Conservation (phyloP, 1,140 invertebrate genomes). For the Matsumurasca onukii region DNA sequence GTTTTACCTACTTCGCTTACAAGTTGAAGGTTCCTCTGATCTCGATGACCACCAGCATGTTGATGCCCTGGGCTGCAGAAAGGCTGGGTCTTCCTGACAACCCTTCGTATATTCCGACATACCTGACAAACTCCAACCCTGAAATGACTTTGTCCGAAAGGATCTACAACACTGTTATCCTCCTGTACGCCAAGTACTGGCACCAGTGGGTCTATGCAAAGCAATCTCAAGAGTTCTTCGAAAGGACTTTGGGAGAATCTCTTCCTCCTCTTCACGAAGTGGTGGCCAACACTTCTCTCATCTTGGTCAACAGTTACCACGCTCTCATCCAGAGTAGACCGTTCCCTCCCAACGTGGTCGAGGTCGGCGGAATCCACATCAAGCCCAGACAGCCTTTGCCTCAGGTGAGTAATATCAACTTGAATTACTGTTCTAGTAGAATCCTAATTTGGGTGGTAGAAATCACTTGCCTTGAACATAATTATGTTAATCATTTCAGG, state of each 20-base stretch:
- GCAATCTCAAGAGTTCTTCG: background rate
- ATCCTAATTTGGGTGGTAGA: too few species aligned
- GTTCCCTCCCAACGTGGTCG: slow-evolving; percentile 42
- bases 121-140: background rate
- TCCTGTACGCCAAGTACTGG: slow-evolving; percentile 1
- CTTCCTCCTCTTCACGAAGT: slow-evolving; percentile 52
- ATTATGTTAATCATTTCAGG: slow-evolving; percentile 32
- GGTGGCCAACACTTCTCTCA: slow-evolving; percentile 57
- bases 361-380: slow-evolving; percentile 47
- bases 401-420: slow-evolving; percentile 39
- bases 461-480: background rate
- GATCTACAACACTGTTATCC: slow-evolving; percentile 8
- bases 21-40: slow-evolving; percentile 60
- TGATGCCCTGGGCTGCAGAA: slow-evolving; percentile 61
- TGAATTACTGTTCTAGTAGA: too few species aligned
- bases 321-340: slow-evolving; percentile 40
- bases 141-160: slow-evolving; percentile 20
- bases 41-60: slow-evolving; percentile 53
- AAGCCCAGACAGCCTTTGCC: slow-evolving; percentile 40
- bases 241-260: background rate
- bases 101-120: slow-evolving; percentile 30
- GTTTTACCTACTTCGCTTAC: slow-evolving; percentile 39
- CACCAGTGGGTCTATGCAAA: slow-evolving; percentile 37
- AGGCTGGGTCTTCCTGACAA: slow-evolving; percentile 39
- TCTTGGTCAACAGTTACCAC: slow-evolving; percentile 55